Base-by-base conservation (phyloP, 2,888 invertebrate genomes). In the Dryadula phaetusa region DNA sequence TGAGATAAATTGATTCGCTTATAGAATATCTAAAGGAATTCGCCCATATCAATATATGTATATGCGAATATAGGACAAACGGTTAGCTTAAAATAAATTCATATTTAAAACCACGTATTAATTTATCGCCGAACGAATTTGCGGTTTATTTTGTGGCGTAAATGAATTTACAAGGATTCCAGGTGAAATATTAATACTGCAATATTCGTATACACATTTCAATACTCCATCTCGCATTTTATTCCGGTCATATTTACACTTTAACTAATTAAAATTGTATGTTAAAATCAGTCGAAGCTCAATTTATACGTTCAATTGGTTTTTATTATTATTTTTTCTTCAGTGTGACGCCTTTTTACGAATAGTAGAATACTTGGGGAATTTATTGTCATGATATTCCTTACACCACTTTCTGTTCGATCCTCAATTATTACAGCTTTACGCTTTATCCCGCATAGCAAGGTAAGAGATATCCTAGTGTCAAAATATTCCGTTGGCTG, bases 111-210 rank as follows among this genome's bases (percentile, higher is more conserved):
- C 18, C 32, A 28, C 22, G 8, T 44, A 32, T 60, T 32, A 60
- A 60, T 60, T 60, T 44, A 60, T 60, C 18, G 25, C 18, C 16
- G 14, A 60, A 60, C 18, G 32, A 18, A 60, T 44, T 60, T 60
- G 60, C 44, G 60, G 60, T n/a, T 37, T 60, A 60, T 42, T 60
- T 32, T 16, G 60, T 60, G 60, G 60, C 20, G 25, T 28, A 18
- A 28, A 60, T 60, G 44, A 60, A 60, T 44, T 60, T 60, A 32
- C 42, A 60, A 60, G 60, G 28, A 42, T 60, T 60, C 14, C 42
- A 28, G 16, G 60, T 12, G 25, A 32, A 32, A 28, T 42, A 20
- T 28, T 28, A 18, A 60, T 52, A 52, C 16, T 18, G 12, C 44
- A 32, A 44, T 20, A 40, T 40, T 22, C 40, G 22, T 6, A 40